A percentile compares a stretch with the other conserved stretches of the same genome.
phyloP scores from a whole-genome alignment of 1,140 invertebrate species.

The Trichoplusia ni region DNA sequence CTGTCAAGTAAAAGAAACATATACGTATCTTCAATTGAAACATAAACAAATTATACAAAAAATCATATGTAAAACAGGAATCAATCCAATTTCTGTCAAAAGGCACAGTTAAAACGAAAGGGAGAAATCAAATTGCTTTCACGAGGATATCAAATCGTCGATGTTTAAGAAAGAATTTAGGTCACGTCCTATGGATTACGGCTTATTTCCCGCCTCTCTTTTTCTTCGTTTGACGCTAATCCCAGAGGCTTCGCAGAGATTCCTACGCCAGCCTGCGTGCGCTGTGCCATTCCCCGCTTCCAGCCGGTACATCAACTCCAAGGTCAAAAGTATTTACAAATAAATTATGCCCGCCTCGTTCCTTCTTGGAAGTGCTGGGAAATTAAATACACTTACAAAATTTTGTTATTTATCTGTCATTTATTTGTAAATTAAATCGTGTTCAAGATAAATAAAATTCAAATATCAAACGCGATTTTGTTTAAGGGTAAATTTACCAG shows the following conservation, averaged over 20 bases:
- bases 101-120: constrained; percentile 47
- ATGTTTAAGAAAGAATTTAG: constrained; percentile 74
- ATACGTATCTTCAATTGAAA: not conserved
- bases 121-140: constrained; percentile 73
- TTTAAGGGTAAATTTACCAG: too few species aligned
- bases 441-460: too few species aligned
- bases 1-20: too few species aligned
- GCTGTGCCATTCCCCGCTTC: constrained; percentile 24
- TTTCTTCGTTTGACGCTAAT: constrained; percentile 77
- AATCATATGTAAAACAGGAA: constrained; percentile 48
- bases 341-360: not conserved
- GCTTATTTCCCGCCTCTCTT: constrained; percentile 74
- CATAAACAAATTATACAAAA: constrained; percentile 27
- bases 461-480: too few species aligned
- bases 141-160: constrained; percentile 69
- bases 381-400: not conserved
- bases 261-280: constrained; percentile 47
- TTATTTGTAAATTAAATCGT: too few species aligned
- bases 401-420: too few species aligned
- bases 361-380: not conserved
- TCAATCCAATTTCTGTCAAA: constrained; percentile 56
- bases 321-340: constrained; percentile 45
- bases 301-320: constrained; percentile 45
- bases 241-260: constrained; percentile 60
- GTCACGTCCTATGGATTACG: constrained; percentile 76